These are phyloP conservation scores for Pocillopora verrucosa DNA, from an alignment of 64 coral and sea anemone species.

Conservation along the genomic window DNA sequence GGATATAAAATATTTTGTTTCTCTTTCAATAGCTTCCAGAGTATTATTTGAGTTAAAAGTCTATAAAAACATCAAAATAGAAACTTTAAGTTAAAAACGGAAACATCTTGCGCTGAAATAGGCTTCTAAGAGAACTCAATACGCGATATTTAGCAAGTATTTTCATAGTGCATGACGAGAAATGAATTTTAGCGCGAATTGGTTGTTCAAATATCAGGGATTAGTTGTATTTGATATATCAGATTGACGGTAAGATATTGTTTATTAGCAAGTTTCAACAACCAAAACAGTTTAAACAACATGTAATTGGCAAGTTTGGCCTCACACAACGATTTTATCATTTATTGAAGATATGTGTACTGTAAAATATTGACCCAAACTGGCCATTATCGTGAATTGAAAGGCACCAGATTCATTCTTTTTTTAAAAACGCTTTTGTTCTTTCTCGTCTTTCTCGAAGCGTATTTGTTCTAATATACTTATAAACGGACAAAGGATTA, in stretches of 20 bases:
- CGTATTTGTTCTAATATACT: slow-evolving; percentile 7
- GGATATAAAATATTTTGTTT: background rate
- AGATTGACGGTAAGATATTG: slow-evolving; percentile 21
- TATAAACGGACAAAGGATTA: slow-evolving; percentile 1
- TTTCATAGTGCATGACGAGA: slow-evolving; percentile 13
- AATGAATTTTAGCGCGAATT: background rate
- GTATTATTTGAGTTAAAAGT: background rate
- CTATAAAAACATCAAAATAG: background rate
- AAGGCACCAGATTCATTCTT: background rate
- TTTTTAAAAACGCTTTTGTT: background rate
- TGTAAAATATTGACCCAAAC: background rate
- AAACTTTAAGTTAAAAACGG: background rate
- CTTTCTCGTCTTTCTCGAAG: background rate
- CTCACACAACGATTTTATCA: background rate
- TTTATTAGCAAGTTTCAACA: slow-evolving; percentile 42
- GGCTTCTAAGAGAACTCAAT: too few species aligned
- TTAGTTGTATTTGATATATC: slow-evolving; percentile 12
- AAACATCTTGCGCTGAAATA: too few species aligned
- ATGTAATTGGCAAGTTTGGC: slow-evolving; percentile 36
- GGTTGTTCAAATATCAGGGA: slow-evolving; percentile 11
- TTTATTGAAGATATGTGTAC: background rate
- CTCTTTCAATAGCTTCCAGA: background rate
- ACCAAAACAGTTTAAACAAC: slow-evolving; percentile 23
- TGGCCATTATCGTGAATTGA: background rate
- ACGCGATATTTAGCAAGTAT: background rate